Conservation (phyloP, 2,888 invertebrate species). For the Lamellibrachia satsuma region DNA sequence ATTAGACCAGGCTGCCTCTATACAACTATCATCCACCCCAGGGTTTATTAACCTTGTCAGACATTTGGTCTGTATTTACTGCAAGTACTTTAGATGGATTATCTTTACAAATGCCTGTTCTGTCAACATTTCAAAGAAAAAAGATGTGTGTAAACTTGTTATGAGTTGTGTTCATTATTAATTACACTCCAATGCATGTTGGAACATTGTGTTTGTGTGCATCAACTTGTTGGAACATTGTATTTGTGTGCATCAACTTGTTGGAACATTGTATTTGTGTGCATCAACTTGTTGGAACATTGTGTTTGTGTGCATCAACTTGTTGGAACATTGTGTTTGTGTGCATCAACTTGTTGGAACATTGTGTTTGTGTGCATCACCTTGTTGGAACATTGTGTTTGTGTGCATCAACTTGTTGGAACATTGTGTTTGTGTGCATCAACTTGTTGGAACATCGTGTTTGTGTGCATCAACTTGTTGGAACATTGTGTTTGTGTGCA, state of each 20-base stretch:
- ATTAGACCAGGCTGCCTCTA: constrained; percentile 1
- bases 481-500: no score
- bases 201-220: background rate
- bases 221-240: no score
- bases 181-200: no score
- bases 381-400: no score
- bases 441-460: no score
- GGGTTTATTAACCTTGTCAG: background rate
- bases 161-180: background rate
- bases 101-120: background rate
- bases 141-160: background rate
- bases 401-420: background rate
- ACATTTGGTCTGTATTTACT: background rate
- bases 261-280: no score
- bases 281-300: no score
- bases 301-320: background rate
- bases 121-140: background rate
- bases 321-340: no score
- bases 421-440: background rate
- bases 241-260: background rate
- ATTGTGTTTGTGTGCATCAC: background rate
- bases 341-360: background rate
- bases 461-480: background rate
- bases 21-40: background rate
- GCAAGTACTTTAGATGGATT: background rate